phyloP scores from a whole-genome alignment of 2,797 vertebrate genomes.

The Spondyliosoma cantharus region DNA sequence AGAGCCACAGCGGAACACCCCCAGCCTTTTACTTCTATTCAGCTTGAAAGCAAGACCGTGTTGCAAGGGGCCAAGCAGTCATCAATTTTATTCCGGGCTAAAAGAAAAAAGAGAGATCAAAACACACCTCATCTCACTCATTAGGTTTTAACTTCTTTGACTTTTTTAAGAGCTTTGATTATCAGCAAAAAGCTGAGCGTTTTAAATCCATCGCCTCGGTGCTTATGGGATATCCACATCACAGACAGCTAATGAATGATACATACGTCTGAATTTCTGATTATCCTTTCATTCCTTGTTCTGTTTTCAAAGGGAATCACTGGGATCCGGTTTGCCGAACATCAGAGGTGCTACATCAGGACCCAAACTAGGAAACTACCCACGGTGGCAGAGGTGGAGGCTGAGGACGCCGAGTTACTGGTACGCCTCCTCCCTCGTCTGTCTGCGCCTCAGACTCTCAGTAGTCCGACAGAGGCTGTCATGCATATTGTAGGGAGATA shows the following conservation, averaged over 20 bases:
- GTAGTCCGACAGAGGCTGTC: conserved; percentile 69
- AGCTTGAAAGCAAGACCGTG: conserved; percentile 52
- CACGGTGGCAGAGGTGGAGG: conserved; percentile 80
- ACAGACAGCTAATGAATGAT: conserved; percentile 75
- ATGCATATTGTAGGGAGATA: conserved; percentile 80
- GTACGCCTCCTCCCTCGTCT: conserved; percentile 69
- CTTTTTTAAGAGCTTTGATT: conserved; percentile 78
- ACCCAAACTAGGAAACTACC: conserved; percentile 93
- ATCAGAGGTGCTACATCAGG: conserved; percentile 98
- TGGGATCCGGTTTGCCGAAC: conserved; percentile 93
- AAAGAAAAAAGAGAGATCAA: conserved; percentile 59
- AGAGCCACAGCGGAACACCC: conserved; percentile 42
- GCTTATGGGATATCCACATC: conserved; percentile 67
- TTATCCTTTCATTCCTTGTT: conserved; percentile 56
- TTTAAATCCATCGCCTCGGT: conserved; percentile 65
- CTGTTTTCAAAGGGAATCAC: conserved; percentile 90
- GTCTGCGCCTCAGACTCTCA: conserved; percentile 59
- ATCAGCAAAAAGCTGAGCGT: conserved; percentile 64
- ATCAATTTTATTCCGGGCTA: conserved; percentile 45
- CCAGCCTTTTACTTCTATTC: conserved; percentile 44
- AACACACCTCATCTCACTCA: conserved; percentile 68
- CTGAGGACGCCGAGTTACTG: conserved; percentile 84
- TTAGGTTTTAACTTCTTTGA: conserved; percentile 69
- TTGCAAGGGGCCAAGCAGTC: conserved; percentile 43
- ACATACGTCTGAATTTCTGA: conserved; percentile 77